These are phyloP conservation scores for Rhagoletis zephyria DNA, from an alignment of 1,140 invertebrate species.

Conservation along the genomic window DNA sequence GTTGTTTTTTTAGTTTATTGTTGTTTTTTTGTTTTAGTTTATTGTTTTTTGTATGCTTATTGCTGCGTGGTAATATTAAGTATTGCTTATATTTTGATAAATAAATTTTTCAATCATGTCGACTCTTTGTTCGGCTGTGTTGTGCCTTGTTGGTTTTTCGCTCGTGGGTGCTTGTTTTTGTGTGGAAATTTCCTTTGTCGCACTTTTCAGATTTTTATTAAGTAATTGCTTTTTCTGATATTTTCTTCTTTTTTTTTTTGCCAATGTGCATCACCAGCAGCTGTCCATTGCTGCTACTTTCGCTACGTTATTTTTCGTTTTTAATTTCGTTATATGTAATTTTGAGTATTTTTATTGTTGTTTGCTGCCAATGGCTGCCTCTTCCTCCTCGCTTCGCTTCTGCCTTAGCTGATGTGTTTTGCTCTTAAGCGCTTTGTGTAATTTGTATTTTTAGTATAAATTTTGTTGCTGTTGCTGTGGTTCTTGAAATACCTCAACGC, in stretches of 20 bases:
- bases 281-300: not conserved
- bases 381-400: no score
- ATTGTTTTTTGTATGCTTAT: not conserved
- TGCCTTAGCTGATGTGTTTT: no score
- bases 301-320: not conserved
- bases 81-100: constrained; percentile 18
- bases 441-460: constrained; percentile 32
- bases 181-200: not conserved
- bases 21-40: not conserved
- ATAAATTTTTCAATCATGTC: not conserved
- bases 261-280: constrained; percentile 3
- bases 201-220: not conserved
- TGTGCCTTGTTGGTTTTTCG: not conserved
- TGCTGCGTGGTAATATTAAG: constrained; percentile 17
- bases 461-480: not conserved
- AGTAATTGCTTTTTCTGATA: not conserved
- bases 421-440: not conserved
- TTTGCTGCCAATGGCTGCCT: no score
- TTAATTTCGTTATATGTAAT: not conserved
- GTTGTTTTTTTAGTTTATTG: not conserved
- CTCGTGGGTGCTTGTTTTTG: not conserved
- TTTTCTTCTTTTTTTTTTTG: not conserved
- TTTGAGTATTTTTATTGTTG: not conserved
- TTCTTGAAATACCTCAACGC: constrained; percentile 17
- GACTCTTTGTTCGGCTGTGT: not conserved